Percentiles rank a stretch among this genome's conserved stretches.
Evolutionary conservation across 2,797 vertebrate genomes (phyloP).

Genomic region (Onychomys torridus): DNA sequence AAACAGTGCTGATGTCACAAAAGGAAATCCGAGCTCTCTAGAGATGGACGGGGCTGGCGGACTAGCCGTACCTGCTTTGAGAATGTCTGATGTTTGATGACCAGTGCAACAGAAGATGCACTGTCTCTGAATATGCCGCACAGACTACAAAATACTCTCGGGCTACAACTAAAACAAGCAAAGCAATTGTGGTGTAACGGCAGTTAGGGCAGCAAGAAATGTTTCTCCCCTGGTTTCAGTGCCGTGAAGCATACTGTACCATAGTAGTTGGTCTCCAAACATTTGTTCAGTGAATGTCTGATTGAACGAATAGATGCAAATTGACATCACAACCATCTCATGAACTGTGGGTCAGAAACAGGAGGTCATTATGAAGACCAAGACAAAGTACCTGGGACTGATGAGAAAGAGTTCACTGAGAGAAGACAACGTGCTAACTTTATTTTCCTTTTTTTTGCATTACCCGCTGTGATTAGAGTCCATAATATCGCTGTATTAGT

Average conservation of each 20-base stretch:
- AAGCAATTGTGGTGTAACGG: not conserved
- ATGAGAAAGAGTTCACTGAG: not conserved
- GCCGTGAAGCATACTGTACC: not conserved
- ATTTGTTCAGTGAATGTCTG: slow-evolving; percentile 5
- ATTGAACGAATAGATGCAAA: not conserved
- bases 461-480: not conserved
- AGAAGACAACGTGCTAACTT: not conserved
- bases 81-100: not conserved
- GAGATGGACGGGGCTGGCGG: not conserved
- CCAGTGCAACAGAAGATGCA: not conserved
- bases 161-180: not conserved
- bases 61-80: not conserved
- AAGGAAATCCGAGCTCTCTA: not conserved
- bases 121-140: not conserved
- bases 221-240: not conserved
- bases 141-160: not conserved
- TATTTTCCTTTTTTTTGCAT: not conserved
- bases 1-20: not conserved
- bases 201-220: not conserved
- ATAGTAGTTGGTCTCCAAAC: not conserved
- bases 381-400: not conserved
- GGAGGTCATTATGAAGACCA: not conserved
- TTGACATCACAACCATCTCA: not conserved
- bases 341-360: not conserved
- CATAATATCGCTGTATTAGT: not conserved